Conservation (phyloP, 2,888 invertebrate genomes). For the Eudemis profundana region DNA sequence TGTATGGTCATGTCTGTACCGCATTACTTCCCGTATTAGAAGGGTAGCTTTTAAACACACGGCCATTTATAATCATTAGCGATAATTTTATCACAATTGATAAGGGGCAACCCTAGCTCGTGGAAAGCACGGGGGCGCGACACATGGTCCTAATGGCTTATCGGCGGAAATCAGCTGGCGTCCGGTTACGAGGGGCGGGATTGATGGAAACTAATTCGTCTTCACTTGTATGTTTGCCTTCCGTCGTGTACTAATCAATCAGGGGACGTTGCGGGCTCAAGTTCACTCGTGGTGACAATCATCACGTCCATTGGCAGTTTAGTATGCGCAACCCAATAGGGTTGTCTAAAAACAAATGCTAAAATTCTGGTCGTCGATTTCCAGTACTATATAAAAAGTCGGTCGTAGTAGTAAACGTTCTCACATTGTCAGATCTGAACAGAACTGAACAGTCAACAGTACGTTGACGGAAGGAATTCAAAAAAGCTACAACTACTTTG, state of each 20-base stretch:
- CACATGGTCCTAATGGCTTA: slow-evolving; percentile 74
- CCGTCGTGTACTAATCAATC: slow-evolving; percentile 5
- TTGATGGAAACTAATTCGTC: slow-evolving; percentile 27
- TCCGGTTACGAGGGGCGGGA: slow-evolving; percentile 32
- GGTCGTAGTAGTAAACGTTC: too few species aligned
- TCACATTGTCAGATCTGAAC: too few species aligned
- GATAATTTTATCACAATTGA: neutral
- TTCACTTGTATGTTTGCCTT: slow-evolving; percentile 39
- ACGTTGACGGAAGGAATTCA: too few species aligned
- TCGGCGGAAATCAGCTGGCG: slow-evolving; percentile 77
- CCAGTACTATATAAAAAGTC: too few species aligned
- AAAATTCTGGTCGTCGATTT: too few species aligned
- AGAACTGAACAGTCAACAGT: too few species aligned
- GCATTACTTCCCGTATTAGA: too few species aligned
- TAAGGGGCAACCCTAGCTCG: slow-evolving; percentile 28
- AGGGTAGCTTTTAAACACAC: neutral
- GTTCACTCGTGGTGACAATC: neutral
- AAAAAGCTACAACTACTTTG: too few species aligned
- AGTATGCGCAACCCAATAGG: too few species aligned
- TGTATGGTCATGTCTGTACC: too few species aligned
- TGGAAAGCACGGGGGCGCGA: slow-evolving; percentile 46
- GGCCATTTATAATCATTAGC: neutral
- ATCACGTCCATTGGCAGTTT: too few species aligned
- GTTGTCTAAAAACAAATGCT: too few species aligned
- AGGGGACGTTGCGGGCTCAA: neutral